These are phyloP conservation scores for Acanthoscelides obtectus DNA, from an alignment of 2,888 invertebrate genomes.

Conservation along the genomic window DNA sequence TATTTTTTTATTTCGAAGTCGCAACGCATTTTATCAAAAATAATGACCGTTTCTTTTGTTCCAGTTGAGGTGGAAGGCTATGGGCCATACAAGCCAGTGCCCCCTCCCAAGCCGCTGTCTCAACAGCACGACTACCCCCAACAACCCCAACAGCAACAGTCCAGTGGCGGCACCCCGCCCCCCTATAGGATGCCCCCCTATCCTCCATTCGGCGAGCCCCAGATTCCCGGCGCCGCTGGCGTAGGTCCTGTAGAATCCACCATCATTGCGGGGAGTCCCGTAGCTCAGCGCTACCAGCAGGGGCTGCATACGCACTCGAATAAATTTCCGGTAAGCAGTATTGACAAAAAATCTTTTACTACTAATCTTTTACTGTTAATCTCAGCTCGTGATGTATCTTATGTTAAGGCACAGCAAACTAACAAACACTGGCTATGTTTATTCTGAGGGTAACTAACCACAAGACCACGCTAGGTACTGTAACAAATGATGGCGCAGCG, in stretches of 20 bases:
- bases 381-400: too few relatives aligned
- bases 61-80: slow-evolving; percentile 53
- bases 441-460: too few relatives aligned
- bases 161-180: slow-evolving; percentile 45
- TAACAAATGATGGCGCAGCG: too few relatives aligned
- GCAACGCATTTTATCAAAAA: too few relatives aligned
- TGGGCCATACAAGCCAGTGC: slow-evolving; percentile 58
- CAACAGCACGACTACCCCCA: slow-evolving; percentile 24
- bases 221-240: slow-evolving; percentile 49
- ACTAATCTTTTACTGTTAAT: too few relatives aligned
- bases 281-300: slow-evolving; percentile 43
- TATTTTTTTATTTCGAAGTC: too few relatives aligned
- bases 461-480: too few relatives aligned
- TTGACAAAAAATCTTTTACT: too few relatives aligned
- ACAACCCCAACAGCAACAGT: slow-evolving; percentile 18
- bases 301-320: slow-evolving; percentile 70
- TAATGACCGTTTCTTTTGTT: slow-evolving; percentile 27
- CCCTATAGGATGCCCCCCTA: slow-evolving; percentile 68
- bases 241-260: slow-evolving; percentile 47
- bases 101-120: slow-evolving; percentile 57
- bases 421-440: too few relatives aligned
- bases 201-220: slow-evolving; percentile 57
- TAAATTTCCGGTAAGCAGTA: slow-evolving; percentile 68
- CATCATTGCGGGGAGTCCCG: slow-evolving; percentile 41
- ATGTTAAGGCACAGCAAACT: too few relatives aligned